These are phyloP conservation scores for Parotia lawesii DNA, from an alignment of 2,113 vertebrate genomes.

Conservation along the genomic window DNA sequence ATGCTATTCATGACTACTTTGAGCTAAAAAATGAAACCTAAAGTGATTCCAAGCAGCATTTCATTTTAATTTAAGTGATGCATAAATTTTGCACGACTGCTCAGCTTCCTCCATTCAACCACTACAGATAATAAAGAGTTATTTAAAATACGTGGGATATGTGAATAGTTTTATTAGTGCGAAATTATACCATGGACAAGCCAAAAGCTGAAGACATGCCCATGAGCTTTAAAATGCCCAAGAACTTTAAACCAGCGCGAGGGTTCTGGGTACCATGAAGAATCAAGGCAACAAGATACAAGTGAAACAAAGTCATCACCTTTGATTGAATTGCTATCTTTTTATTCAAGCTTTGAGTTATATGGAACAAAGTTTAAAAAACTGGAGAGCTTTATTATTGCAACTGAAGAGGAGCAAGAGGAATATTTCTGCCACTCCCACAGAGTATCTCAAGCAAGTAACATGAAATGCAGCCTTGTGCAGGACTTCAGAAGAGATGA, in stretches of 20 bases:
- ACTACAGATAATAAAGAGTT: background rate
- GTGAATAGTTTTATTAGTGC: background rate
- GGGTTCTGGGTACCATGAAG: background rate
- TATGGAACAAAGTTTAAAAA: background rate
- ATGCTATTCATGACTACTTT: background rate
- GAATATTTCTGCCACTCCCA: background rate
- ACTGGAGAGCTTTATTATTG: background rate
- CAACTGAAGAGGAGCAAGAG: background rate
- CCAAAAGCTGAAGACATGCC: background rate
- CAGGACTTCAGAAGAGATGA: background rate
- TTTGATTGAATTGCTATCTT: background rate
- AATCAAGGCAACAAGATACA: background rate
- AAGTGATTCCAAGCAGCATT: background rate
- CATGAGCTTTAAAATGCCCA: background rate
- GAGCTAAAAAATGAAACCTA: background rate
- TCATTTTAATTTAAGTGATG: slow-evolving; percentile 2
- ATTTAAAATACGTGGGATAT: background rate
- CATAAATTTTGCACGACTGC: background rate
- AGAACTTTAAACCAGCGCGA: background rate
- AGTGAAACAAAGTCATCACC: background rate
- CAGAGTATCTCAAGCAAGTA: background rate
- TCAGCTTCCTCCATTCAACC: background rate
- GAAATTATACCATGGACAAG: background rate
- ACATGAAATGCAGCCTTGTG: background rate
- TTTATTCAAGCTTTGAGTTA: background rate